Evolutionary conservation across 1,140 invertebrate species (phyloP).

Genomic region (Drosophila mauritiana): DNA sequence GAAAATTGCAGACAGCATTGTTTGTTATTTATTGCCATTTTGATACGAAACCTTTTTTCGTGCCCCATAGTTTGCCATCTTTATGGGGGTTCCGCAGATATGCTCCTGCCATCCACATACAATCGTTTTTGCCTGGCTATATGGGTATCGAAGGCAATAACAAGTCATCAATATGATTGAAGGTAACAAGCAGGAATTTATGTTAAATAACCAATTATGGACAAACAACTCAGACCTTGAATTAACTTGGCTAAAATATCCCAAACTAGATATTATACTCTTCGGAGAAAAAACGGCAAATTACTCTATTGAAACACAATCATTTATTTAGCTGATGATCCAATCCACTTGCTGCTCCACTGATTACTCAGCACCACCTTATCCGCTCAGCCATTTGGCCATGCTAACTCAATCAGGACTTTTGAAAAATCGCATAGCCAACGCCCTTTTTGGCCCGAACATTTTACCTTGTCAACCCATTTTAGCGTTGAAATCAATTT

Average conservation of each 20-base stretch:
- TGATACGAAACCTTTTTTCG: constrained; percentile 71
- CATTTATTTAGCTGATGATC: constrained; percentile 15
- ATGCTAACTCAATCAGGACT: constrained; percentile 68
- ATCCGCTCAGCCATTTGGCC: constrained; percentile 11
- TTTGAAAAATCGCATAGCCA: constrained; percentile 48
- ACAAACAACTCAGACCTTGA: not conserved
- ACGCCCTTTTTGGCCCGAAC: constrained; percentile 33
- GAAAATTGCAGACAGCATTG: constrained; percentile 82
- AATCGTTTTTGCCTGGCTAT: too few species aligned
- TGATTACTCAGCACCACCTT: constrained; percentile 38
- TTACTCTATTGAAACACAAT: not conserved
- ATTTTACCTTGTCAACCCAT: constrained; percentile 76
- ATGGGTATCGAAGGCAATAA: constrained; percentile 67
- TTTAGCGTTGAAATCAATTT: constrained; percentile 81
- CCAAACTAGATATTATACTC: too few species aligned
- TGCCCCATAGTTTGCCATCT: constrained; percentile 27
- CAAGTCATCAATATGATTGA: constrained; percentile 13
- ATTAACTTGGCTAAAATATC: not conserved
- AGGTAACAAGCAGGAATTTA: not conserved
- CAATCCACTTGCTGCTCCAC: constrained; percentile 28
- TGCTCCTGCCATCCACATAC: constrained; percentile 5
- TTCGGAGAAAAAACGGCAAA: too few species aligned
- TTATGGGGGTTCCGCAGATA: constrained; percentile 19
- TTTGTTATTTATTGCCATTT: constrained; percentile 82
- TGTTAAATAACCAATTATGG: not conserved